Evolutionary conservation across 1,140 invertebrate species (phyloP).

Genomic region (Samia ricini): DNA sequence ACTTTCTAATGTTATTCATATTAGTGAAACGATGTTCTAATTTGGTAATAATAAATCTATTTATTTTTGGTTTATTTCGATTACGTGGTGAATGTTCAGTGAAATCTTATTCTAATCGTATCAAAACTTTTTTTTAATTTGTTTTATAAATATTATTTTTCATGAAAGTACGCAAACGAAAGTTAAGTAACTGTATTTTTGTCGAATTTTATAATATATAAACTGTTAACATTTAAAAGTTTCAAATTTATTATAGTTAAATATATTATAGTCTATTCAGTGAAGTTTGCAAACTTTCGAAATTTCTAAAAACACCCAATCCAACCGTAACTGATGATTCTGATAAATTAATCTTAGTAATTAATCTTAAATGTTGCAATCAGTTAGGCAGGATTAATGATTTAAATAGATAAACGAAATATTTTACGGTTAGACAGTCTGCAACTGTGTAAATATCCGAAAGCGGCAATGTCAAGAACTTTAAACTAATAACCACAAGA

Average conservation of each 20-base stretch:
- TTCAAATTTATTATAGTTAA: too few relatives aligned
- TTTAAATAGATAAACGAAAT: neutral
- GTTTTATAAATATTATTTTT: neutral
- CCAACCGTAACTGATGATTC: neutral
- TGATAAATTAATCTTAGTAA: conserved; percentile 30
- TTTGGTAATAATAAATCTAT: conserved; percentile 15
- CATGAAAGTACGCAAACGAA: too few relatives aligned
- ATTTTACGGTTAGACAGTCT: neutral
- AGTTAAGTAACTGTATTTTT: too few relatives aligned
- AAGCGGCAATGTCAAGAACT: conserved; percentile 67
- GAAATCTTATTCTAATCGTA: neutral
- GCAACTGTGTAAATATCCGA: conserved; percentile 10
- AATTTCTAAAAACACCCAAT: neutral
- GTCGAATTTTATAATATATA: too few relatives aligned
- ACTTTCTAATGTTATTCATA: conserved; percentile 40
- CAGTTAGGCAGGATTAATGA: neutral
- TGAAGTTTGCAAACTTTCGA: neutral
- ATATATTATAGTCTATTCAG: neutral
- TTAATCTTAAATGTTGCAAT: conserved; percentile 27
- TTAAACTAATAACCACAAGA: conserved; percentile 39
- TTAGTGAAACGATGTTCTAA: conserved; percentile 9
- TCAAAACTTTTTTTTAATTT: neutral
- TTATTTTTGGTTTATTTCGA: neutral
- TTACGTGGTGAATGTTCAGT: neutral
- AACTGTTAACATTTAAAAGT: too few relatives aligned